Evolutionary conservation across 2,888 invertebrate species (phyloP).

Genomic region (Therioaphis trifolii): DNA sequence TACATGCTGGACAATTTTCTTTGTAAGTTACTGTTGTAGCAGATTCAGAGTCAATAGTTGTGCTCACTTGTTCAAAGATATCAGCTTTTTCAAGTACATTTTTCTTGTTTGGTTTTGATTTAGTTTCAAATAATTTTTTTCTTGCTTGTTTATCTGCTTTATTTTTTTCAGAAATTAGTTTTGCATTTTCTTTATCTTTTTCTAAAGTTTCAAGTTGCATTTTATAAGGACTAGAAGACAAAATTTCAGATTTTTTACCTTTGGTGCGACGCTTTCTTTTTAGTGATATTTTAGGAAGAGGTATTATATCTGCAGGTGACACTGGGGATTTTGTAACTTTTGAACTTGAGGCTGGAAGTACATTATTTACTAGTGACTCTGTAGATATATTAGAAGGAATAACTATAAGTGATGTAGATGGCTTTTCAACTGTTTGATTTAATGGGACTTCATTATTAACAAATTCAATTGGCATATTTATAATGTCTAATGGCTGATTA

Average conservation of each 20-base stretch:
- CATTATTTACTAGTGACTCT: not conserved
- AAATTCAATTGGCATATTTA: conserved; percentile 14
- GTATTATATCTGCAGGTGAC: conserved; percentile 8
- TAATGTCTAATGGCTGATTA: not conserved
- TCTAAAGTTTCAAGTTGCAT: conserved; percentile 8
- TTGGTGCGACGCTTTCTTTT: conserved; percentile 3
- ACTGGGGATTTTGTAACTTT: conserved; percentile 15
- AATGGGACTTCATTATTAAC: not conserved
- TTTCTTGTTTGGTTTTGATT: conserved; percentile 2
- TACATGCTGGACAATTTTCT: conserved; percentile 23
- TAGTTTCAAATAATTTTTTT: conserved; percentile 13
- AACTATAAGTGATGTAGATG: conserved; percentile 9
- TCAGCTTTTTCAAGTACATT: conserved; percentile 4
- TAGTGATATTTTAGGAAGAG: conserved; percentile 20
- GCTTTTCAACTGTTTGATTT: conserved; percentile 1
- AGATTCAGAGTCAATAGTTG: not conserved
- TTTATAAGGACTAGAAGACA: conserved; percentile 34
- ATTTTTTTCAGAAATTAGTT: conserved; percentile 18
- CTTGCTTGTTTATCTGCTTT: not conserved
- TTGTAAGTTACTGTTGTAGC: conserved; percentile 11
- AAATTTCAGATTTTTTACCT: conserved; percentile 25
- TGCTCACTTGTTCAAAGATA: not conserved
- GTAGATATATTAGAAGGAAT: conserved; percentile 4
- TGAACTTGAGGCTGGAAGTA: not conserved
- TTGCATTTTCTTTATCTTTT: conserved; percentile 8